Conservation (phyloP, 92 coral and sea anemone genomes). For the Pocillopora grandis region DNA sequence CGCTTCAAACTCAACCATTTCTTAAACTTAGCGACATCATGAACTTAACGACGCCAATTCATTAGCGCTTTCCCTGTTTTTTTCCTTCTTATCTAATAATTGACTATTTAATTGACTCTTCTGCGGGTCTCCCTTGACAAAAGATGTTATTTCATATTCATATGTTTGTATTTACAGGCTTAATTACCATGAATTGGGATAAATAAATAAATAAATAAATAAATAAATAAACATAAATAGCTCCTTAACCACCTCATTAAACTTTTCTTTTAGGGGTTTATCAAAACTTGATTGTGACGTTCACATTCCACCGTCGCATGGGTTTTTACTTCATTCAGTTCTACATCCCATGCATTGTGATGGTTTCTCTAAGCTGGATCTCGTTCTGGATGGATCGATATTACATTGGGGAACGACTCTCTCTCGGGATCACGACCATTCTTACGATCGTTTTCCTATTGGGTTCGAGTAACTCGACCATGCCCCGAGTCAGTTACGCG, state of each 20-base stretch:
- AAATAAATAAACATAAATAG: not conserved
- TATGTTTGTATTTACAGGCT: too few species aligned
- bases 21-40: too few species aligned
- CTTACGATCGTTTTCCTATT: conserved; percentile 97
- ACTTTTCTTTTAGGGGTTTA: conserved; percentile 61
- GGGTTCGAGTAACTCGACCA: conserved; percentile 95
- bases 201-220: too few species aligned
- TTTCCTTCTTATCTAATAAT: too few species aligned
- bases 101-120: too few species aligned
- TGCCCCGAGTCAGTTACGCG: conserved; percentile 99
- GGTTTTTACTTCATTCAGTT: conserved; percentile 96
- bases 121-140: too few species aligned
- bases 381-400: conserved; percentile 97
- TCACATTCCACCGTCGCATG: conserved; percentile 94
- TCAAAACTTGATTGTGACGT: conserved; percentile 80
- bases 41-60: too few species aligned
- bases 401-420: conserved; percentile 96
- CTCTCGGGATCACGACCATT: conserved; percentile 96
- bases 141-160: too few species aligned
- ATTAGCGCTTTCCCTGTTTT: too few species aligned
- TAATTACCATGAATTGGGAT: too few species aligned
- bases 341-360: conserved; percentile 90
- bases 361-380: conserved; percentile 93
- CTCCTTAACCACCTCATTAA: too few species aligned
- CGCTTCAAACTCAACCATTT: too few species aligned